Evolutionary conservation across 2,797 vertebrate species (phyloP).

Genomic region (Sebastes trivittatus): DNA sequence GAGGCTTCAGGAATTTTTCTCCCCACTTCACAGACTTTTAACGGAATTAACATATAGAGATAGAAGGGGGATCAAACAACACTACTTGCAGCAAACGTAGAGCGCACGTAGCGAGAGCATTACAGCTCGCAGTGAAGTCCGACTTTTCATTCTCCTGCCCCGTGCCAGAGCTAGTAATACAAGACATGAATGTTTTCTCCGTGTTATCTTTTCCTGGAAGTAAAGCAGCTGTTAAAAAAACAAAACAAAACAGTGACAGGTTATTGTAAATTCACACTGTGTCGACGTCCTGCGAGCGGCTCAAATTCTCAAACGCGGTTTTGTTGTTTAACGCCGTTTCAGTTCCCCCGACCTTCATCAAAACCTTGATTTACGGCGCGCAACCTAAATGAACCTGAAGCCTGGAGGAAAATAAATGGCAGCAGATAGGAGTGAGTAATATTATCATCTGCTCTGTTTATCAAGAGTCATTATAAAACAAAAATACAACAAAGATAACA

Average conservation of each 20-base stretch:
- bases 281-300: constrained; percentile 9
- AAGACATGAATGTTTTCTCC: constrained; percentile 41
- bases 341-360: constrained; percentile 37
- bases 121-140: background rate
- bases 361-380: constrained; percentile 42
- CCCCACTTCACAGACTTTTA: constrained; percentile 6
- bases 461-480: constrained; percentile 59
- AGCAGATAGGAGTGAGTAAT: constrained; percentile 56
- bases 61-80: constrained; percentile 29
- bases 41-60: constrained; percentile 10
- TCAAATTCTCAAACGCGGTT: constrained; percentile 8
- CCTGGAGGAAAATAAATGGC: constrained; percentile 44
- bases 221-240: constrained; percentile 14
- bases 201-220: constrained; percentile 50
- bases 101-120: constrained; percentile 5
- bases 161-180: constrained; percentile 47
- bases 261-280: constrained; percentile 39
- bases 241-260: background rate
- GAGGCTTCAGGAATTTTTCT: constrained; percentile 47
- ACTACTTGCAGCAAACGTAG: background rate
- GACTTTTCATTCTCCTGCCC: constrained; percentile 7
- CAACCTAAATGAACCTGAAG: constrained; percentile 22
- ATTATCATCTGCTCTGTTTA: constrained; percentile 60
- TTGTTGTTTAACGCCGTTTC: constrained; percentile 22
- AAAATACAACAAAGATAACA: constrained; percentile 61